These are phyloP conservation scores for Colletes latitarsis DNA, from an alignment of 1,140 invertebrate genomes.

Conservation along the genomic window DNA sequence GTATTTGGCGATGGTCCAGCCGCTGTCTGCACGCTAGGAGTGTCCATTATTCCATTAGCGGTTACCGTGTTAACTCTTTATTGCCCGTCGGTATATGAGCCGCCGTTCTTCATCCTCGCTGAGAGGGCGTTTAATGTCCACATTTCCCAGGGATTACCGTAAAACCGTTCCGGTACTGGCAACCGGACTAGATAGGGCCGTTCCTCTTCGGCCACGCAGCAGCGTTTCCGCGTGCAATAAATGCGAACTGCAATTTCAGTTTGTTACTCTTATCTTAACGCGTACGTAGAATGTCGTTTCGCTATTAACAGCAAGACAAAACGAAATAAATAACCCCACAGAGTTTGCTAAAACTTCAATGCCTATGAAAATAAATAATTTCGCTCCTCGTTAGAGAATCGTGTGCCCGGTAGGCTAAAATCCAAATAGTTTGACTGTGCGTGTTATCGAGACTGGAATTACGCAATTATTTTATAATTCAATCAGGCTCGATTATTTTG, in stretches of 20 bases:
- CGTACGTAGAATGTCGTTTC: background rate
- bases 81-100: slow-evolving; percentile 67
- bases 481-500: background rate
- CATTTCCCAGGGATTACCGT: slow-evolving; percentile 59
- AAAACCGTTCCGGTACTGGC: slow-evolving; percentile 44
- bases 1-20: slow-evolving; percentile 75
- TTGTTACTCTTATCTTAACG: slow-evolving; percentile 7
- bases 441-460: background rate
- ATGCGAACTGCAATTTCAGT: background rate
- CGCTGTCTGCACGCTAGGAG: slow-evolving; percentile 62
- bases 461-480: background rate
- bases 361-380: too few species aligned
- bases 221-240: background rate
- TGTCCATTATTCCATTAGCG: slow-evolving; percentile 79
- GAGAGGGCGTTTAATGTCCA: slow-evolving; percentile 53
- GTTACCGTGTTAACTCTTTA: slow-evolving; percentile 77
- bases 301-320: background rate
- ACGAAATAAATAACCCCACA: too few species aligned
- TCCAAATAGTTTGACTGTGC: background rate
- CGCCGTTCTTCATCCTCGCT: slow-evolving; percentile 71
- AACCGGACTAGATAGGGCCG: background rate
- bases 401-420: too few species aligned
- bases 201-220: background rate
- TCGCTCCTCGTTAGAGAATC: too few species aligned
- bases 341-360: too few species aligned